Percentiles rank a stretch among this genome's conserved stretches.
These are phyloP conservation scores for Astreopora myriophthalma DNA, from an alignment of 64 coral and sea anemone species.

Conservation along the genomic window DNA sequence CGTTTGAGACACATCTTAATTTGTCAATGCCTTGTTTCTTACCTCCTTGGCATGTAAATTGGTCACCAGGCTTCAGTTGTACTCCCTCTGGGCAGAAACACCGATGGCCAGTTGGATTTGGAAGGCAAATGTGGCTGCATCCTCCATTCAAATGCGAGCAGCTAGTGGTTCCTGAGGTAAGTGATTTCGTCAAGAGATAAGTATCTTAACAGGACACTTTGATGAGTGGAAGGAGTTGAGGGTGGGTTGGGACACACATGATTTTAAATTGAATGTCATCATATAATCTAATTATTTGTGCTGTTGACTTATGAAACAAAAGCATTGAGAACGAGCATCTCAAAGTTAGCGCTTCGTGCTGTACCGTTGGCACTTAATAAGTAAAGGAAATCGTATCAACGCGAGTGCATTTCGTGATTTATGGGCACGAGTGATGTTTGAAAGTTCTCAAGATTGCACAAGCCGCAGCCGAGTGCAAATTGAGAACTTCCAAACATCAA, in stretches of 20 bases:
- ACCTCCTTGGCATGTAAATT: conserved; percentile 67
- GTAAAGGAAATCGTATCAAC: neutral
- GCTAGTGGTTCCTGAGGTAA: conserved; percentile 20
- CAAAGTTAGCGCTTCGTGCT: neutral
- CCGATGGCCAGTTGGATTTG: conserved; percentile 34
- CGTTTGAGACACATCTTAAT: neutral
- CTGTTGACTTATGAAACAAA: neutral
- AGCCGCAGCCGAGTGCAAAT: too few relatives aligned
- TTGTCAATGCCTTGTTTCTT: neutral
- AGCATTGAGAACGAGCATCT: neutral
- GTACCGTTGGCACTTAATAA: neutral
- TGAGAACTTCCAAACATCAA: too few relatives aligned
- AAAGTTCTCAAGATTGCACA: neutral
- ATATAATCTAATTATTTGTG: neutral
- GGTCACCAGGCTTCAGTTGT: conserved; percentile 13
- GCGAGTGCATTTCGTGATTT: neutral
- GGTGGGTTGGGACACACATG: neutral
- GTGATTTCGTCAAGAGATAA: neutral
- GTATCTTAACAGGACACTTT: neutral
- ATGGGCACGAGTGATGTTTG: neutral
- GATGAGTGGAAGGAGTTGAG: neutral
- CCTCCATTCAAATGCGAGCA: conserved; percentile 60
- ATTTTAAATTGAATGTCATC: neutral
- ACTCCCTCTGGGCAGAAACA: conserved; percentile 68
- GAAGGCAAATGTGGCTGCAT: conserved; percentile 65